These are phyloP conservation scores for Pristionchus maxplancki DNA, from an alignment of 2,888 invertebrate species.

Conservation along the genomic window DNA sequence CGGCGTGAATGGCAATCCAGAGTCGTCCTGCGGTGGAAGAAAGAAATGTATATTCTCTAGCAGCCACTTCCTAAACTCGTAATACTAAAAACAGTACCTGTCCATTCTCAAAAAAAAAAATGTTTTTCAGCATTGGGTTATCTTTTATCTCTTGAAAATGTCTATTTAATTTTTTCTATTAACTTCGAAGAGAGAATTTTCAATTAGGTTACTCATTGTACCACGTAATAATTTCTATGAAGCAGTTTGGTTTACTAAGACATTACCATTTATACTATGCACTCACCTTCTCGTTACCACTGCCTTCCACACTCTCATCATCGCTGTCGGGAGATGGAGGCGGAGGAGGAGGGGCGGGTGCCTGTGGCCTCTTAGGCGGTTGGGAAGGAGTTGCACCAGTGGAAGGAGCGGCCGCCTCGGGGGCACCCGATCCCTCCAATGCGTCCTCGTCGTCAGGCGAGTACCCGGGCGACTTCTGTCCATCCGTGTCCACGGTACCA, in stretches of 20 bases:
- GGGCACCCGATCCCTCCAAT: constrained; percentile 55
- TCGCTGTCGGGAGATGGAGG: constrained; percentile 63
- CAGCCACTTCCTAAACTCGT: too few relatives aligned
- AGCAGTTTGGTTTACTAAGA: too few relatives aligned
- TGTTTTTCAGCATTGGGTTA: too few relatives aligned
- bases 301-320: constrained; percentile 59
- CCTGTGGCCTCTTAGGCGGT: neutral
- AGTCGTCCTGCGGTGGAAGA: constrained; percentile 5
- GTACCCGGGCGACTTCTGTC: constrained; percentile 60
- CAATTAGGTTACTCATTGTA: too few relatives aligned
- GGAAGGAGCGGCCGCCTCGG: neutral
- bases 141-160: too few relatives aligned
- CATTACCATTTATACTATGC: neutral
- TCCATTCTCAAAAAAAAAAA: too few relatives aligned
- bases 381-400: too few relatives aligned
- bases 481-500: constrained; percentile 27
- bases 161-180: too few relatives aligned
- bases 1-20: neutral
- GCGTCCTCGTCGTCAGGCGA: constrained; percentile 63
- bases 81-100: too few relatives aligned
- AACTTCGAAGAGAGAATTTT: too few relatives aligned
- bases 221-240: too few relatives aligned
- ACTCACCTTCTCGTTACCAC: constrained; percentile 35
- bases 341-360: constrained; percentile 52
- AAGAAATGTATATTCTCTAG: too few relatives aligned